Conservation (phyloP, 2,888 invertebrate species). For the Lithophane ornitopus region DNA sequence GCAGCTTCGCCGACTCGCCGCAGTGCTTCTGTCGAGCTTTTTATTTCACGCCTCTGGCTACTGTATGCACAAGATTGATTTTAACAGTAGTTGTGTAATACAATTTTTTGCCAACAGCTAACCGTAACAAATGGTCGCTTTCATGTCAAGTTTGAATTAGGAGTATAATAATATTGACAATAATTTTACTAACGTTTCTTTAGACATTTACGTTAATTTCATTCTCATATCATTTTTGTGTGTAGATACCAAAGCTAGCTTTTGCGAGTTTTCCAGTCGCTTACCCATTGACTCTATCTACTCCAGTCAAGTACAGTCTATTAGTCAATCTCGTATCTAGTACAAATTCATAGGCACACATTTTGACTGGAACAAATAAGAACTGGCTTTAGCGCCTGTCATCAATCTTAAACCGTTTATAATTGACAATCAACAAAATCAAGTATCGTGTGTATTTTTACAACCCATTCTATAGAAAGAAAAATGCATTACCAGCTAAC, state of each 20-base stretch:
- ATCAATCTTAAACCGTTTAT: background rate
- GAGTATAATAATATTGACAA: conserved; percentile 28
- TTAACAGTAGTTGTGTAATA: conserved; percentile 69
- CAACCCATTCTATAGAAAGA: conserved; percentile 18
- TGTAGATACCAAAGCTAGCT: background rate
- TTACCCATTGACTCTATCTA: background rate
- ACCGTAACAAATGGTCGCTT: conserved; percentile 52
- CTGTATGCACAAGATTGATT: conserved; percentile 76
- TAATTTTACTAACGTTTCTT: no score
- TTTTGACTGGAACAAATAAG: background rate
- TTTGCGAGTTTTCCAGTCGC: background rate
- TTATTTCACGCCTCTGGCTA: conserved; percentile 86
- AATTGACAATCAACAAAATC: conserved; percentile 22
- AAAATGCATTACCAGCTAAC: conserved; percentile 47
- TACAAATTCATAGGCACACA: background rate
- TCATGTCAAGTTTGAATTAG: conserved; percentile 32
- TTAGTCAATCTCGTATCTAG: background rate
- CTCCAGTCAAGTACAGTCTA: no score
- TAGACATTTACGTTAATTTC: conserved; percentile 22
- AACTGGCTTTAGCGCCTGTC: background rate
- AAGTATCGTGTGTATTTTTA: conserved; percentile 3
- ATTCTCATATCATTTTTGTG: background rate
- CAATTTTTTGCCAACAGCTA: conserved; percentile 57
- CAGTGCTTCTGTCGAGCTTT: conserved; percentile 86
- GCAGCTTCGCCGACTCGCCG: conserved; percentile 84